These are phyloP conservation scores for Nannobrachium achirus DNA, from an alignment of 2,113 vertebrate species.

Conservation along the genomic window DNA sequence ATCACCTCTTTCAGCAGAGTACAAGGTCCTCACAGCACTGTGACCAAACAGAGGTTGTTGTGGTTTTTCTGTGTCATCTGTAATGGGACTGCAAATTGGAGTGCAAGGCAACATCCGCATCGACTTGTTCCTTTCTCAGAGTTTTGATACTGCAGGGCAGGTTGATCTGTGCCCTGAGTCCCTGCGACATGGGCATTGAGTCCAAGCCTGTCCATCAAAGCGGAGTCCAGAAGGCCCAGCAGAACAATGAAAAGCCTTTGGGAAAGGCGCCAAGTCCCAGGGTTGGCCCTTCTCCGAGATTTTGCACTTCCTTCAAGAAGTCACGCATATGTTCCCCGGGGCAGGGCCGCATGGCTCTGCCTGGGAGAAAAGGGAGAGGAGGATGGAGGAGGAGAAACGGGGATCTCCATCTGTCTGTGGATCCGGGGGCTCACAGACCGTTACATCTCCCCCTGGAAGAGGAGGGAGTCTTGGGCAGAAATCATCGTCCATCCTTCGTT, in stretches of 20 bases:
- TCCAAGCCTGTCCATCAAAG: slow-evolving; percentile 47
- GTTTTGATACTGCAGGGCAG: slow-evolving; percentile 14
- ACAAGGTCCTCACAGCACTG: not conserved
- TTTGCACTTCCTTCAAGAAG: slow-evolving; percentile 54
- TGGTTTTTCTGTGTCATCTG: slow-evolving; percentile 3
- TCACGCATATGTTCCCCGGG: slow-evolving; percentile 69
- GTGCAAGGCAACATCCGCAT: slow-evolving; percentile 3
- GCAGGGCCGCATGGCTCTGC: slow-evolving; percentile 57
- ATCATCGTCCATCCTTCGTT: slow-evolving; percentile 36
- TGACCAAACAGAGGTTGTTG: not conserved
- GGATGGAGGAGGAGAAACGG: slow-evolving; percentile 37
- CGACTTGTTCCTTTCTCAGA: not conserved
- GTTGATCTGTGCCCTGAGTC: slow-evolving; percentile 8
- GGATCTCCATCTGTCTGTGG: slow-evolving; percentile 72
- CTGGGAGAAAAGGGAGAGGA: slow-evolving; percentile 48
- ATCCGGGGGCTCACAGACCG: slow-evolving; percentile 61
- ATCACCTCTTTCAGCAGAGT: not conserved
- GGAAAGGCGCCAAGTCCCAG: slow-evolving; percentile 58
- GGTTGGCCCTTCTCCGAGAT: slow-evolving; percentile 56
- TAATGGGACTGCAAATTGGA: slow-evolving; percentile 13
- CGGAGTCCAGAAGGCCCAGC: slow-evolving; percentile 37
- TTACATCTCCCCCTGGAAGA: slow-evolving; percentile 53
- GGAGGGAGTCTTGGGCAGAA: slow-evolving; percentile 43
- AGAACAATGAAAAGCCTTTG: slow-evolving; percentile 55
- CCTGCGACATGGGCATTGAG: slow-evolving; percentile 17